Conservation (phyloP, 2,888 invertebrate genomes). For the Hirtodrosophila cameraria region DNA sequence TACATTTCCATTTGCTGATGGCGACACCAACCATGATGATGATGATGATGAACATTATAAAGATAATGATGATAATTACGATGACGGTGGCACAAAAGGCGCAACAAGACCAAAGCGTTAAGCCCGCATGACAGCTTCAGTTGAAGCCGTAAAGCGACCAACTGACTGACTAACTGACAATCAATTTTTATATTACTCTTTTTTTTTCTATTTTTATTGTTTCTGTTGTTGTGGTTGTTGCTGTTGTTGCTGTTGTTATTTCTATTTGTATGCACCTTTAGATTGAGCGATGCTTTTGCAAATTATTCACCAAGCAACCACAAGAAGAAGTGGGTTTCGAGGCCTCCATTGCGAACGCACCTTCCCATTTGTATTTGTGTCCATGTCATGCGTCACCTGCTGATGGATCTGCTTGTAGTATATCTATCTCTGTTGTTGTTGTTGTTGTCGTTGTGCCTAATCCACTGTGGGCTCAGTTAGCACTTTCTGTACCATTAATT, state of each 20-base stretch:
- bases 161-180: conserved; percentile 46
- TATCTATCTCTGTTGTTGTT: no score
- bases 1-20: conserved; percentile 57
- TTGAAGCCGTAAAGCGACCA: conserved; percentile 22
- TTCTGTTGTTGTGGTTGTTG: no score
- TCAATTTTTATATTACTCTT: conserved; percentile 41
- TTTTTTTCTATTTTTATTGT: neutral
- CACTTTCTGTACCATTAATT: no score
- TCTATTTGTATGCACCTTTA: conserved; percentile 26
- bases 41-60: conserved; percentile 34
- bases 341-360: conserved; percentile 36
- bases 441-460: no score
- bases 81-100: conserved; percentile 39
- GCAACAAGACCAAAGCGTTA: conserved; percentile 8
- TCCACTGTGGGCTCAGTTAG: no score
- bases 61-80: conserved; percentile 12
- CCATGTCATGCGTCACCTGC: conserved; percentile 49
- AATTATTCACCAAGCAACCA: conserved; percentile 16
- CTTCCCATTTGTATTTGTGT: conserved; percentile 31
- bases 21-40: conserved; percentile 20
- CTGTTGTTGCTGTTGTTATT: no score
- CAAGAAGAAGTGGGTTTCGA: conserved; percentile 27
- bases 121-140: conserved; percentile 27
- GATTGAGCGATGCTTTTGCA: conserved; percentile 12
- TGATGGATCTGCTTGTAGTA: neutral